phyloP scores from a whole-genome alignment of 2,888 invertebrate genomes.

The Melanophora roralis region DNA sequence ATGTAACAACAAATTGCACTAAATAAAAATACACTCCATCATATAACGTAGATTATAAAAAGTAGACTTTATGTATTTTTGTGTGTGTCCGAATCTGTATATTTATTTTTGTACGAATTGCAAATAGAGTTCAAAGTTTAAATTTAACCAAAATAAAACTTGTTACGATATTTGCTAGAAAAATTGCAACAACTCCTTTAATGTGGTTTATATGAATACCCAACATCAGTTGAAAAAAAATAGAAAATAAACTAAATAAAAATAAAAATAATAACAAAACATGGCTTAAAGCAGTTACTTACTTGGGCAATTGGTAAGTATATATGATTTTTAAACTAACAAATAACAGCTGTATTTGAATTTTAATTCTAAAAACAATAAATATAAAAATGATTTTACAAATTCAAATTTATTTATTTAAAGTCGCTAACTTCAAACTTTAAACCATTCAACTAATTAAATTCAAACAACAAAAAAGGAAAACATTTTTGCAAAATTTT shows the following conservation, averaged over 20 bases:
- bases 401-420: no score
- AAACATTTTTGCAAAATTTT: no score
- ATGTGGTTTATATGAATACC: constrained; percentile 35
- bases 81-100: neutral
- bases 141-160: constrained; percentile 55
- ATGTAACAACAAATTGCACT: neutral
- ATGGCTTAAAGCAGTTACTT: constrained; percentile 8
- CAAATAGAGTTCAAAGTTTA: constrained; percentile 60
- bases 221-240: constrained; percentile 19
- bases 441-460: no score
- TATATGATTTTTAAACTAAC: neutral
- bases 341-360: constrained; percentile 20
- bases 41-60: neutral
- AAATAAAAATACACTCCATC: neutral
- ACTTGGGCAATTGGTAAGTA: neutral
- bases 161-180: constrained; percentile 43
- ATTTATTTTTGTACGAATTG: constrained; percentile 45
- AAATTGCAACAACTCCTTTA: constrained; percentile 52
- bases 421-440: no score
- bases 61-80: constrained; percentile 24
- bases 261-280: neutral
- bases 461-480: no score
- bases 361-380: neutral
- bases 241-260: neutral
- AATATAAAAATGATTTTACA: neutral